Base-by-base conservation (phyloP, 2,888 invertebrate species). In the Mactromeris polynyma region DNA sequence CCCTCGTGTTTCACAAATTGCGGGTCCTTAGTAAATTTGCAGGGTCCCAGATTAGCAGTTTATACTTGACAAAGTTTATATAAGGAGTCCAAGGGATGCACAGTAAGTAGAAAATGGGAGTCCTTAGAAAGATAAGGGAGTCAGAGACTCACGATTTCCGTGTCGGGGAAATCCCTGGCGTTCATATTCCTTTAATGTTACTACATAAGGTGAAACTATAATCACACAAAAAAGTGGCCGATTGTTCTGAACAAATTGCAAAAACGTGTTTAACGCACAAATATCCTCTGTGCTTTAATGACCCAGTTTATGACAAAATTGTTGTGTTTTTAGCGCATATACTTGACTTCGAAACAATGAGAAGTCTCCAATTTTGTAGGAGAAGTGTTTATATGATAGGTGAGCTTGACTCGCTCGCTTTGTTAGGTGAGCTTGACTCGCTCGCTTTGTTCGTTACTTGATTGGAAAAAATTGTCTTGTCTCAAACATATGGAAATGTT, bases 151-250 rank as follows among this genome's bases (percentile, higher is more conserved):
- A n/a, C n/a, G n/a, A n/a, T n/a, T n/a, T n/a, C n/a, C n/a, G n/a
- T n/a, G n/a, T n/a, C n/a, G n/a, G n/a, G 42, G 42, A 46, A 64
- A 64, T 64, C n/a, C n/a, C n/a, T n/a, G 26, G 6, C 26, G 58
- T 64, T 26, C n/a, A 64, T 64, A 64, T 64, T 21, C 26, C 58
- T 64, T n/a, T 64, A 64, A 64, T n/a, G n/a, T 64, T 64, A 64
- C 26, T 64, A n/a, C 58, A 58, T 26, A 58, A 64, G 58, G 58
- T n/a, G 6, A 64, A 26, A 26, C 46, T 64, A 64, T 64, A n/a
- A 26, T 64, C 6, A 64, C 26, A 64, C 26, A 64, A 64, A 64
- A 51, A 64, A 64, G n/a, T 21, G 21, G n/a, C 6, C 58, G 26
- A 64, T 64, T 64, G 58, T 64, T 64, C 58, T 1, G 58, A 64